Percentiles rank a stretch among this genome's conserved stretches.
phyloP scores from a whole-genome alignment of 2,797 vertebrate genomes.

The Gila robusta region DNA sequence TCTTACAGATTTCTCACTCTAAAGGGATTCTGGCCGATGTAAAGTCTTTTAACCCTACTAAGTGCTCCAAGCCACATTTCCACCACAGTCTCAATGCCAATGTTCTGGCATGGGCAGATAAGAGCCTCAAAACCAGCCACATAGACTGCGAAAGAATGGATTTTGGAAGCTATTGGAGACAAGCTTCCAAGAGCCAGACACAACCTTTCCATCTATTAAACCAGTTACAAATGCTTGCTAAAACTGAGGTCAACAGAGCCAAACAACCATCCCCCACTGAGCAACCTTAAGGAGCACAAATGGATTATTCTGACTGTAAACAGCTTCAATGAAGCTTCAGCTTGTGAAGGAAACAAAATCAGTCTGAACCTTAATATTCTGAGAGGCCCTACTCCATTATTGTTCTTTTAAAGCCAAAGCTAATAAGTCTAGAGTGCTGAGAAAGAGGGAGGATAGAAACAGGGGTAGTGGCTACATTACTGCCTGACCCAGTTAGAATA shows the following conservation, averaged over 20 bases:
- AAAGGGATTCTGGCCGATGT: constrained; percentile 1
- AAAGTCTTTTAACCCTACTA: constrained; percentile 26
- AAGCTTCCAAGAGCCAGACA: constrained; percentile 17
- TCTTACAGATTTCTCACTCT: neutral
- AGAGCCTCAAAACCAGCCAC: constrained; percentile 56
- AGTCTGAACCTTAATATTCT: constrained; percentile 34
- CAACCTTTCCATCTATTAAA: constrained; percentile 45
- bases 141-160: constrained; percentile 49
- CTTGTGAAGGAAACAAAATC: constrained; percentile 23
- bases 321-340: constrained; percentile 3
- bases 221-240: constrained; percentile 31
- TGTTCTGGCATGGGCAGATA: constrained; percentile 72
- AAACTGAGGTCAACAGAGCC: constrained; percentile 16
- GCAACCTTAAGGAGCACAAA: constrained; percentile 7
- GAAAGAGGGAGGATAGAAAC: constrained; percentile 47
- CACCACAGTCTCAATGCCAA: constrained; percentile 52
- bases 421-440: constrained; percentile 39
- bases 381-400: constrained; percentile 42
- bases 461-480: constrained; percentile 53
- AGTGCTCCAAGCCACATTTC: constrained; percentile 44
- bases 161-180: constrained; percentile 22
- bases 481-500: constrained; percentile 72
- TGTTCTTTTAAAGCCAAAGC: constrained; percentile 40
- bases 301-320: constrained; percentile 7
- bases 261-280: constrained; percentile 2